Evolutionary conservation across 2,113 vertebrate genomes (phyloP), one percentile per base, ranked within the genome.

Genomic region (Gavia stellata): DNA sequence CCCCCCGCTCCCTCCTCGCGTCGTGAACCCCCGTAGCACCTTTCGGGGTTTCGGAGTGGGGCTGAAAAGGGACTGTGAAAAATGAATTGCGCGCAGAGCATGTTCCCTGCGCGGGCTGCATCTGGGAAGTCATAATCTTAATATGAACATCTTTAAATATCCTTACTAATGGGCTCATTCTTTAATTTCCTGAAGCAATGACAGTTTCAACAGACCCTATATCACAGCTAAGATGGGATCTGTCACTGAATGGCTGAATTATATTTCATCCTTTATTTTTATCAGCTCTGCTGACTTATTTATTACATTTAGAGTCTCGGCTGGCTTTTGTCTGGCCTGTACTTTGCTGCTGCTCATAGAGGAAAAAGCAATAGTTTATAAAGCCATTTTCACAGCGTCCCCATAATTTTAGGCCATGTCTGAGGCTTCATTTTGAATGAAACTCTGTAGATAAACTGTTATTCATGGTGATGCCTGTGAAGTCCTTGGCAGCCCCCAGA

Each of bases 131-230:
- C 92, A 17, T 93, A 80, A 94, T 95, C 96, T 96, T 87, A 92
- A 94, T 96, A 91, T 40, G 89, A 96, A 95, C 62, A 58, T 92
- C 96, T 90, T 96, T 78, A 92, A 94, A 91, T 91, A 49, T 77
- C 92, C 86, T 73, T 29, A 71, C 96, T 98, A 97, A 98, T 65
- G 96, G 97, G 94, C 92, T 95, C 96, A 91, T 97, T 89, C 96
- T 97, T 97, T 97, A 97, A 97, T 97, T 97, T 97, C 91, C 96
- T 90, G 88, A 93, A 91, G 95, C 95, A 94, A 66, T 93, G 97
- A 96, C 97, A 90, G 91, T 71, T 94, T 93, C 82, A 87, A 81
- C 94, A 84, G 90, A 96, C 96, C 74, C 75, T 97, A 84, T 71
- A 91, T 97, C 97, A 96, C 34, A 18, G 79, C 75, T 18, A 90